Evolutionary conservation across 2,888 invertebrate genomes (phyloP), one percentile per base, ranked within the genome.

Genomic region (Actias luna): DNA sequence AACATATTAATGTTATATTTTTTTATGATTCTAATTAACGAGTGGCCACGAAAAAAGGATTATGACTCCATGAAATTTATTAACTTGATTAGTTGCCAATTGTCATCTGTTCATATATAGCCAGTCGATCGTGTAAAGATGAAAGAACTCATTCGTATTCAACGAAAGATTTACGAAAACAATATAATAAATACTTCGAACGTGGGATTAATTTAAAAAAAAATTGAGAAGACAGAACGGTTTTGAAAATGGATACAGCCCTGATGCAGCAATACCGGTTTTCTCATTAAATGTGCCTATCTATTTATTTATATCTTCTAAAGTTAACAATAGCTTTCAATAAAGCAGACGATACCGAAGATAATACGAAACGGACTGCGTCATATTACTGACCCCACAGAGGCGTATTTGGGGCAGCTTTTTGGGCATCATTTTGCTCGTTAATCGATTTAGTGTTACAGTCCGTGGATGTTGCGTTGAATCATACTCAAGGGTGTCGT

Each of bases 331-430:
- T 55, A 29, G 29, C 29, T 55, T 55, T 55, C 55, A 55, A 55
- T 55, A 55, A 55, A 55, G 5, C 29, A 55, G 55, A 55, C 60
- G 52, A 63, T 59, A 36, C 63, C 36, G 29, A 36, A 55, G 52
- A 55, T 27, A 57, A 36, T 55, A 36, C 58, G 52, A 58, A 27
- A 46, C 58, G 60, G 52, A 58, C 36, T 39, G 50, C n/a, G 59
- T 64, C 52, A 18, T 50, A 58, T 63, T 60, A 52, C 58, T 59
- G 29, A 55, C 27, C 55, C 5, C 12, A n/a, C 59, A 63, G 63
- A 10, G 1, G 12, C 29, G 63, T 5, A 63, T 8, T 60, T 12
- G 5, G 63, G 7, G 25, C n/a, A 22, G 27, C 14, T 55, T 16
- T 29, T n/a, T 16, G 52, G 52, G n/a, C 46, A 46, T 8, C 7